These are phyloP conservation scores for Acleris laterana DNA, from an alignment of 2,888 invertebrate genomes.

Conservation along the genomic window DNA sequence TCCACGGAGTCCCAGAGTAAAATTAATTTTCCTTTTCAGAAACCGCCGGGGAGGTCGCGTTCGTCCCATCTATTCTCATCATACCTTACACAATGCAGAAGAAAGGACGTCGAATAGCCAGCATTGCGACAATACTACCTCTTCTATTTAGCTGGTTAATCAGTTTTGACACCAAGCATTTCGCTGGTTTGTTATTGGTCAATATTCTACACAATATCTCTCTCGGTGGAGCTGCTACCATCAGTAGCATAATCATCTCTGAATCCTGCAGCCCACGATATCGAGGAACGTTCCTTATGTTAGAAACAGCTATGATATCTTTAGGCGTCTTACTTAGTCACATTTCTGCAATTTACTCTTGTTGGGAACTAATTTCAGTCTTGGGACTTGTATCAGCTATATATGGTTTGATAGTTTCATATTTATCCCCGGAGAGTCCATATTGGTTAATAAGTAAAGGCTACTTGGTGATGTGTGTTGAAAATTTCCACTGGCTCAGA, in stretches of 20 bases:
- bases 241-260: constrained; percentile 45
- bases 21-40: constrained; percentile 46
- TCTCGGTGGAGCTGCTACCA: constrained; percentile 44
- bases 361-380: constrained; percentile 39
- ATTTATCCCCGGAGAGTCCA: constrained; percentile 45
- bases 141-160: constrained; percentile 45
- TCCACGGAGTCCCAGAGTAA: constrained; percentile 35
- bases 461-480: constrained; percentile 41
- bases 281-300: constrained; percentile 42
- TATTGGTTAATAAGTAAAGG: constrained; percentile 46
- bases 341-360: constrained; percentile 40
- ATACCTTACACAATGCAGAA: constrained; percentile 46
- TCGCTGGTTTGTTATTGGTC: constrained; percentile 37
- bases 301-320: constrained; percentile 46
- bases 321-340: constrained; percentile 45
- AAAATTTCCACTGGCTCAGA: constrained; percentile 43
- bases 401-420: constrained; percentile 37
- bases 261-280: constrained; percentile 44
- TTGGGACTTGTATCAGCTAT: constrained; percentile 41
- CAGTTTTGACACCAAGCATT: constrained; percentile 38
- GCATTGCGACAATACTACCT: constrained; percentile 41
- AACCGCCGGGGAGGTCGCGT: constrained; percentile 45
- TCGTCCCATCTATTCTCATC: constrained; percentile 45
- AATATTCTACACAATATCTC: constrained; percentile 43
- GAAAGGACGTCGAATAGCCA: constrained; percentile 44